Percentiles rank a stretch among this genome's conserved stretches.
Evolutionary conservation across 1,140 invertebrate genomes (phyloP).

Genomic region (Oppia nitens): DNA sequence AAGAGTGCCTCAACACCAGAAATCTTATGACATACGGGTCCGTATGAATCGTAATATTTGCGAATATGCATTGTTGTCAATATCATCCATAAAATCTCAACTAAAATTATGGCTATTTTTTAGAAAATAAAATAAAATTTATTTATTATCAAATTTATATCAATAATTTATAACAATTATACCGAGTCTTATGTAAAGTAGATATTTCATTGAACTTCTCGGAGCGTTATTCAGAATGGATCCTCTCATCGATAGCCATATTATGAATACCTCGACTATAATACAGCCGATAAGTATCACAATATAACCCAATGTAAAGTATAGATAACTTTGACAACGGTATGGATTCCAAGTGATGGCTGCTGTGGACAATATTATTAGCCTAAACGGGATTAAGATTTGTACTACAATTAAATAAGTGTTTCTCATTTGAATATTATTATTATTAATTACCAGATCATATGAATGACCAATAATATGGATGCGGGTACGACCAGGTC

Average conservation of each 20-base stretch:
- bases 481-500: conserved; percentile 66
- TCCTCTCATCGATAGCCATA: conserved; percentile 55
- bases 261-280: conserved; percentile 51
- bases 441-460: conserved; percentile 51
- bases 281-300: conserved; percentile 46
- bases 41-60: conserved; percentile 48
- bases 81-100: conserved; percentile 57
- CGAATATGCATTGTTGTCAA: conserved; percentile 55
- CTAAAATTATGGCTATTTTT: conserved; percentile 42
- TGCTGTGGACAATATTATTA: conserved; percentile 40
- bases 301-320: conserved; percentile 52
- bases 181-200: conserved; percentile 64
- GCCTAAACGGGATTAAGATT: conserved; percentile 31
- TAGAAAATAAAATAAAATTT: conserved; percentile 3
- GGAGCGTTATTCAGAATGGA: conserved; percentile 58
- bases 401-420: conserved; percentile 2
- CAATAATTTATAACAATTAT: conserved; percentile 24
- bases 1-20: conserved; percentile 54
- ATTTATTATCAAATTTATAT: too few relatives aligned
- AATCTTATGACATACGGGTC: too few relatives aligned
- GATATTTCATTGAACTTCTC: conserved; percentile 55
- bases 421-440: conserved; percentile 11
- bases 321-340: too few relatives aligned
- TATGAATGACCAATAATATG: conserved; percentile 53
- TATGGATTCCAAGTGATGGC: conserved; percentile 44